Evolutionary conservation across 2,888 invertebrate species (phyloP), one percentile per base, ranked within the genome.

Genomic region (Cataglyphis albicans): DNA sequence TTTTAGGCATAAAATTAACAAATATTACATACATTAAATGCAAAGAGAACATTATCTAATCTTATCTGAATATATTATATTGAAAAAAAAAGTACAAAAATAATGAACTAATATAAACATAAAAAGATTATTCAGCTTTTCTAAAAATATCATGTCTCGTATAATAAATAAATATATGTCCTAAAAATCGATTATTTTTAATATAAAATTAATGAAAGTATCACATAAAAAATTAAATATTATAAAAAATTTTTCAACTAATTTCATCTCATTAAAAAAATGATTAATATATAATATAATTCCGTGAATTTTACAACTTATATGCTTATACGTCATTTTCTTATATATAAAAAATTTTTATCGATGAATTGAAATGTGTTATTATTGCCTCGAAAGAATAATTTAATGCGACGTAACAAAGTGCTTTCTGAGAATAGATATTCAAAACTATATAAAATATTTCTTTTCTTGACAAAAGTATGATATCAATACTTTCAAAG

Each of bases 361-460:
- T n/a, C 25, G 35, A 18, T 35, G 35, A 35, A 35, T 35, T 52
- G n/a, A 68, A 61, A 73, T 6, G 2, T 73, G 18, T 35, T 6
- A 52, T 35, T 25, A 67, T 12, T 38, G 52, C 3, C n/a, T 52
- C 2, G 41, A 55, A 25, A 35, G 0, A n/a, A 38, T n/a, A 76
- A 48, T 74, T 21, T 63, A 18, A 38, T 10, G 4, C 1, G 25
- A 67, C 6, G 3, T 12, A 7, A 21, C 9, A 12, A 35, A 35
- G 21, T 38, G 18, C 15, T 75, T 67, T 67, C 21, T 44, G 7
- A 52, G 68, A 75, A 67, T 2, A 44, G 32, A 74, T 73, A 41
- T 44, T 15, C 12, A 1, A 41, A 73, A 61, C n/a, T 73, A 44
- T 29, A 63, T 52, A 75, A 74, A 64, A 1, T 35, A 64, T 63